Evolutionary conservation across 2,113 vertebrate genomes (phyloP).

Genomic region (Camarhynchus parvulus): DNA sequence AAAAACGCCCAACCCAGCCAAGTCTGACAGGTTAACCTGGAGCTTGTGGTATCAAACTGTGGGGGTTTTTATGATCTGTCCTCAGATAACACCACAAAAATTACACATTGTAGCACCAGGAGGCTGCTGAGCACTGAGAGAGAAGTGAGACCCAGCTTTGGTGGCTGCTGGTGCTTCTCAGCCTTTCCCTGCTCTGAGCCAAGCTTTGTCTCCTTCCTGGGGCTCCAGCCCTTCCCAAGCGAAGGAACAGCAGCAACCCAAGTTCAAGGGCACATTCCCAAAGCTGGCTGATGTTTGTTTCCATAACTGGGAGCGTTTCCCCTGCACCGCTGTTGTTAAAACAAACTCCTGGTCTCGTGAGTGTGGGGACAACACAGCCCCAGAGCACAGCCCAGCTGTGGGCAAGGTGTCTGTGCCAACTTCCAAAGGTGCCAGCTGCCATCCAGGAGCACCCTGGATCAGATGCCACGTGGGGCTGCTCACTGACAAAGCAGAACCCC

Average conservation of each 20-base stretch:
- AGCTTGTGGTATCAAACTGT: neutral
- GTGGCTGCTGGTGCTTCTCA: neutral
- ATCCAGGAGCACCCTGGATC: neutral
- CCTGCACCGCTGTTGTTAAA: neutral
- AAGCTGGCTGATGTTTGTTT: neutral
- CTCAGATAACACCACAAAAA: neutral
- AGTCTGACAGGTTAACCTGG: neutral
- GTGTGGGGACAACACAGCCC: neutral
- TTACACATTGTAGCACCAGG: neutral
- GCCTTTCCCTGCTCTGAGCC: neutral
- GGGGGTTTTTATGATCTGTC: neutral
- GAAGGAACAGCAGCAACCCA: neutral
- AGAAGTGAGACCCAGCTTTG: neutral
- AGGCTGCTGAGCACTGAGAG: neutral
- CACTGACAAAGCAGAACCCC: neutral
- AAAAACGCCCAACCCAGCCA: neutral
- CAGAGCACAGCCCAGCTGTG: neutral
- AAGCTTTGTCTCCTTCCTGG: neutral
- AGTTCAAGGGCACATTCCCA: neutral
- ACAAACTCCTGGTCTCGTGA: neutral
- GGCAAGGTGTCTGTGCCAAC: neutral
- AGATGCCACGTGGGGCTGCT: accelerated
- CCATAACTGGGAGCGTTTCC: neutral
- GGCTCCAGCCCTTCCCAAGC: accelerated
- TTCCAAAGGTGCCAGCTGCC: neutral